A percentile compares a stretch with the other conserved stretches of the same genome.
phyloP scores from a whole-genome alignment of 1,140 invertebrate genomes.

The Glossosoma conforme region DNA sequence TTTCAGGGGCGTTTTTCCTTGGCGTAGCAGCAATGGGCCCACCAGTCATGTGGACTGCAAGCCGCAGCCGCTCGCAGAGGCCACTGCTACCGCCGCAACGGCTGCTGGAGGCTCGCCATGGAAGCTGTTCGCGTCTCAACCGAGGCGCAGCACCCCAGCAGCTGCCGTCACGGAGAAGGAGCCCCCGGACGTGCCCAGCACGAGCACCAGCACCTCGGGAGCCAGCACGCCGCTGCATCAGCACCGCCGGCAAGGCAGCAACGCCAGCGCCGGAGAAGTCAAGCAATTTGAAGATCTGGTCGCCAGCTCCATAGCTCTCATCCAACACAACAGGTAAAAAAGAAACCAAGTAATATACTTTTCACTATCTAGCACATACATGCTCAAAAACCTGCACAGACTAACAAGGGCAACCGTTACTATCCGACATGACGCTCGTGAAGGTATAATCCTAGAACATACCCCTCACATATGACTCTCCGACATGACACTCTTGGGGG shows the following conservation, averaged over 20 bases:
- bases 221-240: conserved; percentile 45
- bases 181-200: conserved; percentile 28
- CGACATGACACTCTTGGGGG: no score
- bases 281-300: conserved; percentile 53
- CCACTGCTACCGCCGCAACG: conserved; percentile 29
- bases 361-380: no score
- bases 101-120: conserved; percentile 34
- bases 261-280: conserved; percentile 39
- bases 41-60: conserved; percentile 15
- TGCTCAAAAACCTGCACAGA: no score
- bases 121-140: conserved; percentile 44
- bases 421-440: no score
- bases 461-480: no score
- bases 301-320: conserved; percentile 59
- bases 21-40: conserved; percentile 47
- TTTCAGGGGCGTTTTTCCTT: conserved; percentile 61
- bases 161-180: conserved; percentile 32
- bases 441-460: no score
- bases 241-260: conserved; percentile 45
- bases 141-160: conserved; percentile 29
- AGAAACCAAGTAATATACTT: no score
- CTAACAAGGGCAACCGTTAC: no score
- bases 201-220: conserved; percentile 39
- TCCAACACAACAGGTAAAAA: conserved; percentile 54
- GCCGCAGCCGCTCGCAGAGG: neutral